Evolutionary conservation across 1,140 invertebrate genomes (phyloP).

Genomic region (Bombus haemorrhoidalis): DNA sequence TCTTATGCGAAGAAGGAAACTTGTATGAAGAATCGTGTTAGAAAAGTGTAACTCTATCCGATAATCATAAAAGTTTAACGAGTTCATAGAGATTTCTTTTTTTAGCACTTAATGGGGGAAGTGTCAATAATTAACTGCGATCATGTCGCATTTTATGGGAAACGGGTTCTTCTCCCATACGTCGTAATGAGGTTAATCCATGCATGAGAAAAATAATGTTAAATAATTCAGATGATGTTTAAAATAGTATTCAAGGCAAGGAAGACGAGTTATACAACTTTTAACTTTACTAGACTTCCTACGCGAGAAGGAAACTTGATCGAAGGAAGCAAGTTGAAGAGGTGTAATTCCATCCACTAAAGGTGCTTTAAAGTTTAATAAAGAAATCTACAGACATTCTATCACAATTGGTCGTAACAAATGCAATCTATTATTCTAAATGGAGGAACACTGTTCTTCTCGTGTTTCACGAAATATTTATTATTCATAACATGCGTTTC

Average conservation of each 20-base stretch:
- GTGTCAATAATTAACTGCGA: background rate
- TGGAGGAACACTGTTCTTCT: background rate
- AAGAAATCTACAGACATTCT: conserved; percentile 4
- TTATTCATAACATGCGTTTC: background rate
- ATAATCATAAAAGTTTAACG: conserved; percentile 12
- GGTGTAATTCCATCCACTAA: conserved; percentile 23
- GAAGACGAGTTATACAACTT: background rate
- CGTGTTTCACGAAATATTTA: background rate
- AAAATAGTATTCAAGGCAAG: background rate
- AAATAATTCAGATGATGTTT: background rate
- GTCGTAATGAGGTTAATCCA: background rate
- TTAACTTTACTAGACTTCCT: background rate
- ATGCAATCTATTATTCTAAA: background rate
- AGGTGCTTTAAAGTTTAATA: background rate
- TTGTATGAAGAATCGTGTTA: background rate
- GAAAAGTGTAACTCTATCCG: background rate
- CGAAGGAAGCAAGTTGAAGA: conserved; percentile 3
- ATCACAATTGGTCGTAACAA: background rate
- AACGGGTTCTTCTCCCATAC: background rate
- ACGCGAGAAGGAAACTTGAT: conserved; percentile 6
- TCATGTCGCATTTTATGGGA: background rate
- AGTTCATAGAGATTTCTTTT: background rate
- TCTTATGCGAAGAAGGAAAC: background rate
- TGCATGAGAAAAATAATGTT: background rate
- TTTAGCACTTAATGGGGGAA: background rate